phyloP scores from a whole-genome alignment of 2,797 vertebrate genomes.

The Phrynocephalus forsythii region DNA sequence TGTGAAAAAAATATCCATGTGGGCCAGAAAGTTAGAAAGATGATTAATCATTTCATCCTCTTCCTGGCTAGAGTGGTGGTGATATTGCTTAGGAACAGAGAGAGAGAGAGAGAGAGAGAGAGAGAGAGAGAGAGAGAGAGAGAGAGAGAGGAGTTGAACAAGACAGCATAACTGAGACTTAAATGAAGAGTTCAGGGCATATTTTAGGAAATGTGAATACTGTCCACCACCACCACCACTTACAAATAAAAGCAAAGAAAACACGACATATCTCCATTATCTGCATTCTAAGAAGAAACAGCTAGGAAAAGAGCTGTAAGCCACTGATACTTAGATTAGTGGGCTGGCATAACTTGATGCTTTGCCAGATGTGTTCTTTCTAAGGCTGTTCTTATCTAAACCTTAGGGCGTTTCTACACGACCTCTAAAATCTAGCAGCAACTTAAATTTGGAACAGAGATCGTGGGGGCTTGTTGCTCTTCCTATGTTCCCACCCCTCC shows the following conservation, averaged over 20 bases:
- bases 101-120: constrained; percentile 2
- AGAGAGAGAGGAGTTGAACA: too few species aligned
- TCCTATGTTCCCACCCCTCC: too few species aligned
- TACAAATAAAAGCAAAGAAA: background rate
- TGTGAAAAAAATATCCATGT: background rate
- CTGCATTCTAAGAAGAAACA: background rate
- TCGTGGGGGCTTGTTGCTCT: too few species aligned
- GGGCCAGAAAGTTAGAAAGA: background rate
- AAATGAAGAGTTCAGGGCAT: background rate
- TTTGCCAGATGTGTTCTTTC: background rate
- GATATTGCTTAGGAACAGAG: background rate
- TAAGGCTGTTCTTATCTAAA: background rate
- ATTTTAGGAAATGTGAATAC: background rate
- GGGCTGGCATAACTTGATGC: background rate
- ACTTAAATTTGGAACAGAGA: too few species aligned
- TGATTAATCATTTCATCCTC: background rate
- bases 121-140: background rate
- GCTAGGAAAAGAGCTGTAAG: too few species aligned
- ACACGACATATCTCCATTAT: background rate
- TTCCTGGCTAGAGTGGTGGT: background rate
- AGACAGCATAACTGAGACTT: background rate
- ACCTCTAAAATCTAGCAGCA: too few species aligned
- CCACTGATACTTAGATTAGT: background rate
- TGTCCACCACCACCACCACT: background rate
- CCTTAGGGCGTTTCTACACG: too few species aligned